Conservation (phyloP, 2,888 invertebrate genomes). For the Gryllus longicercus region DNA sequence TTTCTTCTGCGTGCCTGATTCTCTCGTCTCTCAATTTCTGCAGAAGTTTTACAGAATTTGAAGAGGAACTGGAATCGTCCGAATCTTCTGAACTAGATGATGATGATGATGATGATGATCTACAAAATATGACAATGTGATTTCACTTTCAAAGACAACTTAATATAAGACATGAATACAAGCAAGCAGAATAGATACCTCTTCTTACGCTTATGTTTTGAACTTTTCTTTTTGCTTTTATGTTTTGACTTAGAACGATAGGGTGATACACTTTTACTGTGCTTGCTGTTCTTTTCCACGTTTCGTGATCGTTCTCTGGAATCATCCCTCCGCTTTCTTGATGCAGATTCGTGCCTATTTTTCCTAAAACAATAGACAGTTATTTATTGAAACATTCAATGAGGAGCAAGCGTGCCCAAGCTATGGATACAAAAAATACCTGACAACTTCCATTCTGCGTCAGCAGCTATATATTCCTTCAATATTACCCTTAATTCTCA, state of each 20-base stretch:
- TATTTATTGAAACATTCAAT: too few relatives aligned
- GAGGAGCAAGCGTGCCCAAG: too few relatives aligned
- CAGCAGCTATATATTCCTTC: too few relatives aligned
- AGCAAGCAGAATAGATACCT: background rate
- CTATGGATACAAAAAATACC: too few relatives aligned
- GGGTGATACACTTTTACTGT: background rate
- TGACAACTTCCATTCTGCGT: too few relatives aligned
- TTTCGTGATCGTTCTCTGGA: background rate
- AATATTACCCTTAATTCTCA: too few relatives aligned
- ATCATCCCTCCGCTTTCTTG: background rate
- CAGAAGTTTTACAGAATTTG: conserved; percentile 62
- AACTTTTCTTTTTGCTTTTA: background rate
- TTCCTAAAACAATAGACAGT: background rate
- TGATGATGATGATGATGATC: background rate
- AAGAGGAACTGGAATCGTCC: conserved; percentile 46
- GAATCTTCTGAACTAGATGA: conserved; percentile 19
- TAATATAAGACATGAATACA: too few relatives aligned
- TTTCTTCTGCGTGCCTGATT: conserved; percentile 60
- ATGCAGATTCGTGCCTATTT: background rate
- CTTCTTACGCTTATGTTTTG: conserved; percentile 6
- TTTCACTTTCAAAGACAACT: background rate
- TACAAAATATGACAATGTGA: background rate
- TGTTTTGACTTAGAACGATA: background rate
- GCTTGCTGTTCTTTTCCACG: background rate
- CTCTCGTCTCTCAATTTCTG: conserved; percentile 71